Evolutionary conservation across 1,140 invertebrate species (phyloP).

Genomic region (Campoletis sonorensis): DNA sequence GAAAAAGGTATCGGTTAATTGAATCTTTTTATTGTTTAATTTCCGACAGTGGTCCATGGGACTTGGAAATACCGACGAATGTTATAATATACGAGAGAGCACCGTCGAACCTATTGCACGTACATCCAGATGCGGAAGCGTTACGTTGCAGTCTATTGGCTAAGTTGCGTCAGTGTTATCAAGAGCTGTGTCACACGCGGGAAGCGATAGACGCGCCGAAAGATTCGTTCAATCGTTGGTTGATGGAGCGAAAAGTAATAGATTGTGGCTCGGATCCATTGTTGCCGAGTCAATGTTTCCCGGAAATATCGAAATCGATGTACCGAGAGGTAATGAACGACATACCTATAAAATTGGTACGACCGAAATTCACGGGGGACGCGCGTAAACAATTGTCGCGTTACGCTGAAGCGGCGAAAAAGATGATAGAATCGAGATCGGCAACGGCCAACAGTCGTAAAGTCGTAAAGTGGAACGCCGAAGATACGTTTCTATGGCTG

Average conservation of each 20-base stretch:
- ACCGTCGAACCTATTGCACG: constrained; percentile 90
- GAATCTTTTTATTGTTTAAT: constrained; percentile 33
- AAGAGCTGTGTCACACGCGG: constrained; percentile 94
- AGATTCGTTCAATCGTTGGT: constrained; percentile 97
- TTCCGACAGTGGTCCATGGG: constrained; percentile 91
- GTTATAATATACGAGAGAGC: constrained; percentile 93
- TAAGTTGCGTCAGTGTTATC: constrained; percentile 93
- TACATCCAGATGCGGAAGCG: constrained; percentile 94
- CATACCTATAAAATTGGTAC: constrained; percentile 96
- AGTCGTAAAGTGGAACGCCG: constrained; percentile 98
- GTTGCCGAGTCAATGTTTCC: constrained; percentile 92
- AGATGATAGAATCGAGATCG: constrained; percentile 95
- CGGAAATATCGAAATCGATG: constrained; percentile 96
- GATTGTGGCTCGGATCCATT: constrained; percentile 92
- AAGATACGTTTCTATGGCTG: constrained; percentile 97
- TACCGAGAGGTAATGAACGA: constrained; percentile 99
- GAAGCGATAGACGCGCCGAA: constrained; percentile 96
- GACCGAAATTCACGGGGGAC: constrained; percentile 96
- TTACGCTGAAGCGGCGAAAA: constrained; percentile 97
- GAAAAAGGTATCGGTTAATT: too few relatives aligned
- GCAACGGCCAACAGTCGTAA: constrained; percentile 96
- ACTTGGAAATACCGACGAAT: constrained; percentile 95
- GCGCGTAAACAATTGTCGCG: constrained; percentile 96
- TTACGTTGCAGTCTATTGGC: constrained; percentile 86
- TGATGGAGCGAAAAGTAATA: constrained; percentile 96